Percentiles rank a stretch among this genome's conserved stretches.
These are phyloP conservation scores for Oikopleura albicans DNA, from an alignment of 23 tunicate species.

Conservation along the genomic window DNA sequence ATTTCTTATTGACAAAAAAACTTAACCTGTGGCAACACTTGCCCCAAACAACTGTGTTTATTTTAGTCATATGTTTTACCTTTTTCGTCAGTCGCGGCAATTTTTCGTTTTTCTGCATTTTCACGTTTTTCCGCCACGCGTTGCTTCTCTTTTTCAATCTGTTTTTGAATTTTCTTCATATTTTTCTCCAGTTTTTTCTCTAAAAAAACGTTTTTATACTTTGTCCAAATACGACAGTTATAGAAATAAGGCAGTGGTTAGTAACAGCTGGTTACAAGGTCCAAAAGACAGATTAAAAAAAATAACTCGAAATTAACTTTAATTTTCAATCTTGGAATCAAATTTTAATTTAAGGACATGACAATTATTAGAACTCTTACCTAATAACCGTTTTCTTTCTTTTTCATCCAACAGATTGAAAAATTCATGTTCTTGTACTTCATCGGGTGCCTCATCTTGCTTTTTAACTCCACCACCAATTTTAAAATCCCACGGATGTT, in stretches of 20 bases:
- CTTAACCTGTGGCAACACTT: too few species aligned
- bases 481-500: constrained; percentile 9
- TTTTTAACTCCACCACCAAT: not conserved
- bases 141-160: not conserved
- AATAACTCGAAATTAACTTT: too few species aligned
- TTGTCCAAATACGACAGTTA: too few species aligned
- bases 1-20: too few species aligned
- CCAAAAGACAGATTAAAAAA: too few species aligned
- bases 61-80: not conserved
- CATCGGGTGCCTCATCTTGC: not conserved
- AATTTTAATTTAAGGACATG: too few species aligned
- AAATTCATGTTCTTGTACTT: constrained; percentile 2
- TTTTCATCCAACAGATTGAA: constrained; percentile 6
- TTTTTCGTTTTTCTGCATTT: not conserved
- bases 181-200: constrained; percentile 11
- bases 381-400: constrained; percentile 9
- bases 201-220: not conserved
- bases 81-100: not conserved
- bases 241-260: too few species aligned
- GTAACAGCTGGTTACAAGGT: too few species aligned
- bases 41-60: too few species aligned
- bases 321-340: too few species aligned
- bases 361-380: too few species aligned
- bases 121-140: not conserved
- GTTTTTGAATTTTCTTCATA: constrained; percentile 16